phyloP scores from a whole-genome alignment of 2,888 invertebrate genomes.

The Helobdella robusta region DNA sequence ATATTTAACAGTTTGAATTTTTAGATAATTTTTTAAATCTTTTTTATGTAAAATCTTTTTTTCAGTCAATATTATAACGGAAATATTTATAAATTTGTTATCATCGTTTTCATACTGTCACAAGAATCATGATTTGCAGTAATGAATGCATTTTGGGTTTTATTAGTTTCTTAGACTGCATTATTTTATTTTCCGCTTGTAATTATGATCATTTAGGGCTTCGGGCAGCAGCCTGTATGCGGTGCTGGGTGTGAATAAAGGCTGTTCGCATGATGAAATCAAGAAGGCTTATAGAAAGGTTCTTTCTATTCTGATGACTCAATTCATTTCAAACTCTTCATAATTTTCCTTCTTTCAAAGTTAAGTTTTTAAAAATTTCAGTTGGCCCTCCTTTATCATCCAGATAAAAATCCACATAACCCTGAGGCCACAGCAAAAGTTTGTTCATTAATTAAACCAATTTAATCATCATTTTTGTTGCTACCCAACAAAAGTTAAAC shows the following conservation, averaged over 20 bases:
- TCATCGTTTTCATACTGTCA: too few species aligned
- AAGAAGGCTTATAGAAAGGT: conserved; percentile 82
- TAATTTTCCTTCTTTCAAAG: neutral
- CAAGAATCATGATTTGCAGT: too few species aligned
- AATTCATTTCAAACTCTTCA: neutral
- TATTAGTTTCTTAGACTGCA: too few species aligned
- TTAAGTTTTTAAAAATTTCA: neutral
- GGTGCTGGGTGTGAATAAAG: conserved; percentile 65
- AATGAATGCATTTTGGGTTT: too few species aligned
- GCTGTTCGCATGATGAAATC: conserved; percentile 84
- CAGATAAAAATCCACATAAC: conserved; percentile 88
- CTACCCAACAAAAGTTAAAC: neutral
- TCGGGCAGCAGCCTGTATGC: conserved; percentile 27
- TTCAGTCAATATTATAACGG: too few species aligned
- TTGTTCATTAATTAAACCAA: conserved; percentile 37
- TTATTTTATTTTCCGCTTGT: too few species aligned
- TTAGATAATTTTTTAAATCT: too few species aligned
- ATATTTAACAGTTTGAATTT: too few species aligned
- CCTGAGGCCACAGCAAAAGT: conserved; percentile 86
- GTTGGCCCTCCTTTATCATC: conserved; percentile 23
- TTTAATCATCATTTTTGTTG: neutral
- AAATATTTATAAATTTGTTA: too few species aligned
- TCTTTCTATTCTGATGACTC: conserved; percentile 16
- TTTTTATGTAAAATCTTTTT: too few species aligned
- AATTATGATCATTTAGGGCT: conserved; percentile 20